Evolutionary conservation across 2,888 invertebrate genomes (phyloP).

Genomic region (Epistrophe eligans): DNA sequence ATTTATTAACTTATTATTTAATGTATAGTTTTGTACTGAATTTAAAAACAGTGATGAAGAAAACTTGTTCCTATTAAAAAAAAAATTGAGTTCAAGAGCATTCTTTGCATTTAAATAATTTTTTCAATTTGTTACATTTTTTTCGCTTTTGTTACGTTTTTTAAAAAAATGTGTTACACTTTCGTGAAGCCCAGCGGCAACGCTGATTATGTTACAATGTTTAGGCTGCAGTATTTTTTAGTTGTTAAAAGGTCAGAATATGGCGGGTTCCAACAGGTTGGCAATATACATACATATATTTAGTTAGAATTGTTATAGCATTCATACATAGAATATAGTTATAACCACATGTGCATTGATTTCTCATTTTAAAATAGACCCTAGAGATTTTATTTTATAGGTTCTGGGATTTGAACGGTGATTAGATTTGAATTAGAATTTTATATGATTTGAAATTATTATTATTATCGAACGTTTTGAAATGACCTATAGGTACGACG

Average conservation of each 20-base stretch:
- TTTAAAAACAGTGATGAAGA: too few relatives aligned
- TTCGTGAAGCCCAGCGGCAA: too few relatives aligned
- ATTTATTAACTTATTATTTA: too few relatives aligned
- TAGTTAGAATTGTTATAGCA: background rate
- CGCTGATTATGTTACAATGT: too few relatives aligned
- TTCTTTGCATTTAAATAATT: too few relatives aligned
- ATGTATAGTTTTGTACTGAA: too few relatives aligned
- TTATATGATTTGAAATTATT: constrained; percentile 45
- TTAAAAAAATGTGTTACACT: too few relatives aligned
- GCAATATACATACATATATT: background rate
- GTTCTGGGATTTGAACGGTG: constrained; percentile 8
- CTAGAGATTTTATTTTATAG: constrained; percentile 19
- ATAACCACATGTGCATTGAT: constrained; percentile 36
- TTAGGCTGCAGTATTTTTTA: constrained; percentile 15
- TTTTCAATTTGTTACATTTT: too few relatives aligned
- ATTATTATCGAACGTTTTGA: constrained; percentile 20
- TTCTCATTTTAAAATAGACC: constrained; percentile 45
- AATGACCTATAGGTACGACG: background rate
- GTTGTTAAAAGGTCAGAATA: constrained; percentile 31
- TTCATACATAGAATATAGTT: background rate
- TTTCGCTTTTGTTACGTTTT: too few relatives aligned
- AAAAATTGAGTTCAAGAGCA: too few relatives aligned
- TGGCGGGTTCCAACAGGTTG: constrained; percentile 48
- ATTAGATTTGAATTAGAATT: constrained; percentile 45
- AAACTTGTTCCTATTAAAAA: too few relatives aligned